Evolutionary conservation across 2,113 vertebrate species (phyloP), one percentile per base, ranked within the genome.

Genomic region (Mastomys coucha): DNA sequence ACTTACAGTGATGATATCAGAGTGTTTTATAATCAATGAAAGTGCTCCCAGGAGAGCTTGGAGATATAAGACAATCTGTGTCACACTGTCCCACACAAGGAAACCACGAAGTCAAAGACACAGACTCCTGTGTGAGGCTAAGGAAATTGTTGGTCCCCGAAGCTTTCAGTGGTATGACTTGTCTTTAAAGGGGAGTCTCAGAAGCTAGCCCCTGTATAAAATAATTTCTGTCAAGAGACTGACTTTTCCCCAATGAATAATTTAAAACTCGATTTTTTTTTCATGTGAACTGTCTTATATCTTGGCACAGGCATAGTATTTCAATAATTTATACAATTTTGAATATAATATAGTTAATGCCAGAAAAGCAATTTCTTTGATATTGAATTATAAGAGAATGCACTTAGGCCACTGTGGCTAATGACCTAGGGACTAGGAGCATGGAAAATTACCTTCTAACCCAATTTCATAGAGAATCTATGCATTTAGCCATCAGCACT

Each of bases 311-410:
- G 90, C 80, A 96, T 69, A 97, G 69, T 87, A 96, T 97, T 97
- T 96, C 84, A 53, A 36, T 78, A 87, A 51, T 96, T 97, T 65
- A 69, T 98, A 91, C 17, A 91, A 42, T 89, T 91, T 95, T 73
- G 94, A 97, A 98, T 95, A 87, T 91, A 65, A 9, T 75, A 3
- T 31, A 93, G 76, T 97, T 97, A 97, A 97, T 96, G 73, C 75
- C 86, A 95, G 91, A 94, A 96, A 96, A 95, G 96, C 92, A 97
- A 97, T 97, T 97, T 97, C 93, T 97, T 96, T 95, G 94, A 91
- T 98, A 98, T 96, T 97, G 89, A 98, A 97, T 97, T 97, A 97
- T 97, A 97, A 97, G 87, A 97, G 96, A 95, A 97, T 93, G 87
- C 84, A 97, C 91, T 97, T 97, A 97, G 89, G 31, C 58, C 73